Conservation (phyloP, 1,140 invertebrate species). For the Sinonovacula constricta region DNA sequence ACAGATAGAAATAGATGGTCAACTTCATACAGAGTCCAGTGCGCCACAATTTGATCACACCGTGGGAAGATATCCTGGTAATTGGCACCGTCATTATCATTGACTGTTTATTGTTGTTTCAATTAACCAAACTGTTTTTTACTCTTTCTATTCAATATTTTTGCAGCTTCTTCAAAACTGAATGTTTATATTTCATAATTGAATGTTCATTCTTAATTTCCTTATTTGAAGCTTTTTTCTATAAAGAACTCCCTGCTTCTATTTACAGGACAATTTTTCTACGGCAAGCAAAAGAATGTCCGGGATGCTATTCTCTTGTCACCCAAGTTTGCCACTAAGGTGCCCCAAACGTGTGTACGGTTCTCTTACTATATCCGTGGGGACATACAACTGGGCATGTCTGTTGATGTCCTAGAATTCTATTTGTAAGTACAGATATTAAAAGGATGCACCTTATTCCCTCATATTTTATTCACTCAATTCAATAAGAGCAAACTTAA, state of each 20-base stretch:
- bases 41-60: conserved; percentile 68
- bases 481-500: too few relatives aligned
- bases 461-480: too few relatives aligned
- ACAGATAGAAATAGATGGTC: conserved; percentile 20
- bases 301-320: conserved; percentile 44
- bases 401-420: conserved; percentile 24
- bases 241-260: too few relatives aligned
- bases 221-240: too few relatives aligned
- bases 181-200: too few relatives aligned
- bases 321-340: conserved; percentile 53
- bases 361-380: conserved; percentile 66
- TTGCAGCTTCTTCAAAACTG: too few relatives aligned
- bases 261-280: conserved; percentile 43
- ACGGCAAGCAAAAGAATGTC: conserved; percentile 32
- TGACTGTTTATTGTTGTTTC: neutral
- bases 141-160: neutral
- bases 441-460: too few relatives aligned
- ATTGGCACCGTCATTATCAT: too few relatives aligned
- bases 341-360: conserved; percentile 56
- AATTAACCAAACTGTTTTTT: neutral
- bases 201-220: too few relatives aligned
- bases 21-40: conserved; percentile 39
- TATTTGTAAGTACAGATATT: conserved; percentile 9
- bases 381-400: conserved; percentile 32
- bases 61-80: conserved; percentile 61